These are phyloP conservation scores for Sporophila hypoxantha DNA, from an alignment of 2,113 vertebrate genomes.

Conservation along the genomic window DNA sequence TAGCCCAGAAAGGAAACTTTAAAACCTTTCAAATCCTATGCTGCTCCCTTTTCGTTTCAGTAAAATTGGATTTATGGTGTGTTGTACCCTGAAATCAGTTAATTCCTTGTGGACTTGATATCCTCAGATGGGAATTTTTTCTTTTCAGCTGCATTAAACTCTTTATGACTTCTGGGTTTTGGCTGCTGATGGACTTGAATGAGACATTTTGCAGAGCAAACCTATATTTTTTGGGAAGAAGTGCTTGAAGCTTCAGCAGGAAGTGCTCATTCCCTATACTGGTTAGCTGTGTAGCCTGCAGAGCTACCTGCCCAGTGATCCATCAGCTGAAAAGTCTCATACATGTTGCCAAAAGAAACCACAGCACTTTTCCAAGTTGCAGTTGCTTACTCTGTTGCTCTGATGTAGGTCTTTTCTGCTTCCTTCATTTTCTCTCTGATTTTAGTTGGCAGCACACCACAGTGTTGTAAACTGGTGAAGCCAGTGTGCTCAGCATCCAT, in stretches of 20 bases:
- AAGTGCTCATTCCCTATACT: neutral
- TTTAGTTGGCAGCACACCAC: neutral
- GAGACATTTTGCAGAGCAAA: neutral
- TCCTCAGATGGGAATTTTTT: neutral
- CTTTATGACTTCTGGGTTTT: neutral
- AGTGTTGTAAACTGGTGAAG: neutral
- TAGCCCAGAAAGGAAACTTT: neutral
- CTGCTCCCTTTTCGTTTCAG: neutral
- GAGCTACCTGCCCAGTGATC: neutral
- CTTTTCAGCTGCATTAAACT: neutral
- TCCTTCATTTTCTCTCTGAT: neutral
- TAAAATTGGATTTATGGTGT: neutral
- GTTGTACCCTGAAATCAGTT: neutral
- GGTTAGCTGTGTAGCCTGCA: neutral
- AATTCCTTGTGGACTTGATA: neutral
- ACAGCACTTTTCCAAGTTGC: neutral
- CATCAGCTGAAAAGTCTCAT: neutral
- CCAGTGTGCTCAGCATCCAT: neutral
- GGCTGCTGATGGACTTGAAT: neutral
- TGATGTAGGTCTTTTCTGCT: neutral
- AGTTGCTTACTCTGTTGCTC: neutral
- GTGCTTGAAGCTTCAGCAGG: neutral
- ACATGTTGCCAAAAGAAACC: neutral
- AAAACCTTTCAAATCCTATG: neutral
- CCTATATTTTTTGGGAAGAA: neutral